phyloP scores from a whole-genome alignment of 2,797 vertebrate genomes.

The Pelochelys cantorii region DNA sequence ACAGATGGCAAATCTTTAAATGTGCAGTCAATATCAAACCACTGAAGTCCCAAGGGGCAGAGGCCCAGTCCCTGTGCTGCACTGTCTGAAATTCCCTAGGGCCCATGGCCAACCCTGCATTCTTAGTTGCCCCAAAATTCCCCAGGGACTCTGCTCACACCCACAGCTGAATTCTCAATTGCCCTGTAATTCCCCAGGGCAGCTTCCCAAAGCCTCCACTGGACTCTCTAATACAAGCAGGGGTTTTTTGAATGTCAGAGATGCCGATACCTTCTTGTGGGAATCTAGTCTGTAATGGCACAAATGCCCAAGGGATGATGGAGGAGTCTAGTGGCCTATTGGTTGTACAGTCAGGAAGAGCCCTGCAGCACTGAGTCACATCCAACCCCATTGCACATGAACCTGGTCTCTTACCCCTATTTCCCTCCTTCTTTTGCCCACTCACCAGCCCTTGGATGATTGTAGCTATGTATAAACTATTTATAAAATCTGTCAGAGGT shows the following conservation, averaged over 20 bases:
- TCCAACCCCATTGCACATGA: neutral
- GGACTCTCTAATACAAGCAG: neutral
- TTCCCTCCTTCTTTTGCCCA: neutral
- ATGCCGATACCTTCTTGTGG: neutral
- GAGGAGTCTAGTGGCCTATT: neutral
- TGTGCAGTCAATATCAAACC: accelerated
- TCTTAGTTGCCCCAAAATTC: slow-evolving; percentile 59
- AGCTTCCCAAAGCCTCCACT: slow-evolving; percentile 32
- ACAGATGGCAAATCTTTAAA: neutral
- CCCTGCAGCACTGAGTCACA: neutral
- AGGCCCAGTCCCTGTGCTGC: accelerated
- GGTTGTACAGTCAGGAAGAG: neutral
- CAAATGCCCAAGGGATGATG: accelerated
- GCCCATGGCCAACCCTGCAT: accelerated
- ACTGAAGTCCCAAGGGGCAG: accelerated
- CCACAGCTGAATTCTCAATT: neutral
- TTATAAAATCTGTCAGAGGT: neutral
- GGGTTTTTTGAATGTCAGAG: neutral
- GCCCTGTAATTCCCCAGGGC: slow-evolving; percentile 62
- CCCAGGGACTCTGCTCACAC: slow-evolving; percentile 63
- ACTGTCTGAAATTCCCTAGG: slow-evolving; percentile 22
- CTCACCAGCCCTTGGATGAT: accelerated
- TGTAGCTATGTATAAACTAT: neutral
- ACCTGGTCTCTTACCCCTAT: neutral
- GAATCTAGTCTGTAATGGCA: accelerated